Evolutionary conservation across 2,888 invertebrate genomes (phyloP), one percentile per base, ranked within the genome.

Genomic region (Tipula unca): DNA sequence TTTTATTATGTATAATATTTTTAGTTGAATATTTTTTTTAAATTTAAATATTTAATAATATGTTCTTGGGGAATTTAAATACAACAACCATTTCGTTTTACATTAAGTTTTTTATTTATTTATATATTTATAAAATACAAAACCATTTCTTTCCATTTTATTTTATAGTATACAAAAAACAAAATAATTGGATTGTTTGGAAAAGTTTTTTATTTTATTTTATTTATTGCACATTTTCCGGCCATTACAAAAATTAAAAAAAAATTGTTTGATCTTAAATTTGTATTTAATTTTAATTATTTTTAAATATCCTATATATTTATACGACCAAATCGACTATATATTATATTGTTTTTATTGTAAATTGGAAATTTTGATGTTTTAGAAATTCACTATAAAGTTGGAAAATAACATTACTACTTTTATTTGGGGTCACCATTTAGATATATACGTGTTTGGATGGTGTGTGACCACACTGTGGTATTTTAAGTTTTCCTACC

Each of bases 211-310:
- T 25, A n/a, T 82, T 82, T 82, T 10, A 29, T 29, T 82, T 82
- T 82, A 29, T 83, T 83, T 83, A 83, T 83, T 83, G 83, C 83
- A 83, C 83, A 83, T 83, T 83, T 83, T 83, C 32, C 83, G 83
- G 83, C 83, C 83, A 32, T 32, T 82, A 29, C 8, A 29, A 83
- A 32, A 32, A 32, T 83, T 29, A 83, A 69, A 69, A 69, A 69
- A 25, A 25, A n/a, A n/a, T n/a, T 69, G 6, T 17, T 54, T 17
- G 48, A 54, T 82, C 82, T 25, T 69, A 69, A 25, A 13, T 69
- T 69, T 69, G 13, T 82, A 29, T 25, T 29, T 29, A 13, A 48
- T 17, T n/a, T 48, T 17, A 29, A 82, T 14, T 82, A 83, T 29
- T 32, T 20, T 69, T 69, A 25, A 25, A 32, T 32, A 32, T 32